Evolutionary conservation across 2,888 invertebrate genomes (phyloP).

Genomic region (Aplocera efformata): DNA sequence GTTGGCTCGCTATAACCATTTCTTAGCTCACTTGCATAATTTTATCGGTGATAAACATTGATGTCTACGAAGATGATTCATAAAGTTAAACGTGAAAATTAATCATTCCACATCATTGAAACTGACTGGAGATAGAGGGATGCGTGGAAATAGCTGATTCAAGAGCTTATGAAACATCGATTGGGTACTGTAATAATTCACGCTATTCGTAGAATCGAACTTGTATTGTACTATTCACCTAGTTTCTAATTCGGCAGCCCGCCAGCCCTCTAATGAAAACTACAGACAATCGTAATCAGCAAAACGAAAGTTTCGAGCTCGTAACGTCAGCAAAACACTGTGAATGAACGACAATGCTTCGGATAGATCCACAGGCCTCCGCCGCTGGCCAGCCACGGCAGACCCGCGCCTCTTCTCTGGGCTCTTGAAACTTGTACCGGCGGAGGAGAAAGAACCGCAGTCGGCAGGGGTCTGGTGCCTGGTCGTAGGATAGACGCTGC

Average conservation of each 20-base stretch:
- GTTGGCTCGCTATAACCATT: constrained; percentile 28
- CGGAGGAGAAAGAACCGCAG: constrained; percentile 17
- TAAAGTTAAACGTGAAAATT: too few relatives aligned
- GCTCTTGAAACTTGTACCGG: constrained; percentile 1
- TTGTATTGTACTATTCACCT: constrained; percentile 12
- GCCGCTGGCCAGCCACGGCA: constrained; percentile 35
- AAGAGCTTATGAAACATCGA: background rate
- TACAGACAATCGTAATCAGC: constrained; percentile 28
- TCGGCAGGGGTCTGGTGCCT: constrained; percentile 43
- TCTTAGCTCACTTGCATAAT: constrained; percentile 18
- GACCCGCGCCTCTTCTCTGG: constrained; percentile 39
- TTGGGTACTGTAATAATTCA: background rate
- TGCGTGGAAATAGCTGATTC: background rate
- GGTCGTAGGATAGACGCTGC: constrained; percentile 59
- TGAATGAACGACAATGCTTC: constrained; percentile 68
- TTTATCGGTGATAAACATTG: background rate
- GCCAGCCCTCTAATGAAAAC: constrained; percentile 20
- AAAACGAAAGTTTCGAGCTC: constrained; percentile 51
- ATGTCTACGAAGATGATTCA: background rate
- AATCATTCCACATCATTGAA: too few relatives aligned
- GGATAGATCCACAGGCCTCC: constrained; percentile 48
- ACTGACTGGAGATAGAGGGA: background rate
- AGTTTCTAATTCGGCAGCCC: constrained; percentile 14
- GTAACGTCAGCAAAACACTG: constrained; percentile 62
- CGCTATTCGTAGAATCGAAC: background rate